Base-by-base conservation (phyloP, 2,113 vertebrate species). In the Rutilus rutilus region DNA sequence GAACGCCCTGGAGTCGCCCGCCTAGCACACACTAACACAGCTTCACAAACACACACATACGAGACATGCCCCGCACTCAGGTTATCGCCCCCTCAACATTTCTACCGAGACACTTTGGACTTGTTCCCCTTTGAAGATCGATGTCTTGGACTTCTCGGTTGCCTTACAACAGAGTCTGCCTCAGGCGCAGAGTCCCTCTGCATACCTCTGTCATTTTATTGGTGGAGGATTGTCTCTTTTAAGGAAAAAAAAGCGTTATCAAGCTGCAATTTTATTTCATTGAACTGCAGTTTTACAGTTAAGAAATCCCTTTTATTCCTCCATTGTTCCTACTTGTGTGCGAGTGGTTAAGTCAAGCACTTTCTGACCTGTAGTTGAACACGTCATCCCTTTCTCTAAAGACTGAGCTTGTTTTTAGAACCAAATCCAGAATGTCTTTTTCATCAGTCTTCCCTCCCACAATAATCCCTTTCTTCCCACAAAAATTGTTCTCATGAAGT, bases 141-240 rank as follows among this genome's bases (percentile, higher is more conserved):
- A 91, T 91, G 83, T 85, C 86, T 88, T 78, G 89, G 88, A 93
- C 92, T 94, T 93, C 89, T 94, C 92, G 92, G 94, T 94, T 87
- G 95, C 95, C 94, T 95, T 95, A 94, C 91, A 91, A 91, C 86
- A 80, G 90, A 91, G 90, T 91, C 94, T 94, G 94, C 93, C 92
- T 94, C 93, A 94, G 92, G 81, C 59, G 57, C 89, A 89, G 67
- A 88, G 73, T 87, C 54, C 64, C 77, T 52, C 78, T 78, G 82
- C 78, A 71, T 52, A 65, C 71, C 59, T 89, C 91, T 91, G 82
- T 92, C 91, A 89, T 89, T 93, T 88, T 92, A 90, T 67, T 88
- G 85, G 77, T 82, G 79, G 85, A 85, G 87, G 83, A 82, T 87
- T 79, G 67, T 84, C 62, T 86, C 80, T 90, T 90, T 86, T 85